Evolutionary conservation across 2,113 vertebrate genomes (phyloP).

Genomic region (Genyomyrus donnyi): DNA sequence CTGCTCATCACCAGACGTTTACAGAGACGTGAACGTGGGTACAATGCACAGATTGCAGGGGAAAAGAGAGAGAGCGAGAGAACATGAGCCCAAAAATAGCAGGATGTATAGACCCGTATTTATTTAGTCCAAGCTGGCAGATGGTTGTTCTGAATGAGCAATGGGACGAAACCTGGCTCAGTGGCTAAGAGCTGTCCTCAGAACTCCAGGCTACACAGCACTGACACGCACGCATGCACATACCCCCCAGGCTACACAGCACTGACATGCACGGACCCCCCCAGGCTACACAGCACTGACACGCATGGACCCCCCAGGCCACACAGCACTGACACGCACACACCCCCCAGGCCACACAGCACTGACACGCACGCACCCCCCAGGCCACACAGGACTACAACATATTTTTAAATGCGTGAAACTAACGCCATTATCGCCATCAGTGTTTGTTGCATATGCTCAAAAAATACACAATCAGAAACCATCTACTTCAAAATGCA

Average conservation of each 20-base stretch:
- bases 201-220: not conserved
- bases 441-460: no score
- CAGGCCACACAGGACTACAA: not conserved
- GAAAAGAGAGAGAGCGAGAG: not conserved
- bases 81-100: slow-evolving; percentile 10
- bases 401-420: no score
- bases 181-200: not conserved
- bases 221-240: not conserved
- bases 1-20: not conserved
- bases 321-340: not conserved
- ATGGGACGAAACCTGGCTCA: slow-evolving; percentile 23
- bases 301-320: not conserved
- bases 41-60: not conserved
- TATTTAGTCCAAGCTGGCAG: slow-evolving; percentile 26
- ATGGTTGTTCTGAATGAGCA: slow-evolving; percentile 29
- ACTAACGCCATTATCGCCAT: no score
- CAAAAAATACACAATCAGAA: no score
- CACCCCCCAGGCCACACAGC: not conserved
- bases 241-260: not conserved
- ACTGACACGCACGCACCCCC: not conserved
- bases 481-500: no score
- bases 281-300: not conserved
- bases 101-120: slow-evolving; percentile 1
- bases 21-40: not conserved
- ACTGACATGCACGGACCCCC: not conserved